phyloP scores from a whole-genome alignment of 1,140 invertebrate species.

The Caenorhabditis elegans region WBcel235 BX284605.5:9075501-9076000 shows the following conservation, averaged over 20 bases:
- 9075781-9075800: neutral
- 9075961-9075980: neutral
- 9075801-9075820: too few relatives aligned
- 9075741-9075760: too few relatives aligned
- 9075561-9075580: neutral
- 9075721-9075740: neutral
- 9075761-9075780: too few relatives aligned
- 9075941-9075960: neutral
- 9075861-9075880: too few relatives aligned
- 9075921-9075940: neutral
- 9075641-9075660: slow-evolving; percentile 33
- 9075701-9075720: slow-evolving; percentile 30
- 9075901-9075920: neutral
- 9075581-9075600: neutral
- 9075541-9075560: neutral
- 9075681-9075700: slow-evolving; percentile 33
- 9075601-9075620: neutral
- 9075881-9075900: too few relatives aligned
- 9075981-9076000: neutral
- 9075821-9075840: too few relatives aligned
- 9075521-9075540: too few relatives aligned
- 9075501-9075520: too few relatives aligned
- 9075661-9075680: slow-evolving; percentile 37
- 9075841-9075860: too few relatives aligned
- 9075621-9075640: neutral